Conservation (phyloP, 2,888 invertebrate genomes). For the Noctuana brunneofusca region DNA sequence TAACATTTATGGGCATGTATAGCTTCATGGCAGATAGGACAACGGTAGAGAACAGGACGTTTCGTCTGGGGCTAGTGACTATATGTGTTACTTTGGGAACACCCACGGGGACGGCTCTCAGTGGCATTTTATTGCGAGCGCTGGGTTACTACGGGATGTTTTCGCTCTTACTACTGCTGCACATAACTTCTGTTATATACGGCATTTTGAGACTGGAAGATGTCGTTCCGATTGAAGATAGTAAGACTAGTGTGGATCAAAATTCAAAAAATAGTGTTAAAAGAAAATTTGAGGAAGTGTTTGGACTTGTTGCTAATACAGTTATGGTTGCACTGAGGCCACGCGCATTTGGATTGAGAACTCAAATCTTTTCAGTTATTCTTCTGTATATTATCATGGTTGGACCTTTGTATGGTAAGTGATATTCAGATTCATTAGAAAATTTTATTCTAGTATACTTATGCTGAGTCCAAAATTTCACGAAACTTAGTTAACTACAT, state of each 20-base stretch:
- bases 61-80: slow-evolving; percentile 84
- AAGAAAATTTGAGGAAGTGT: slow-evolving; percentile 56
- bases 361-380: slow-evolving; percentile 67
- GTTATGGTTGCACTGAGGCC: slow-evolving; percentile 66
- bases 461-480: background rate
- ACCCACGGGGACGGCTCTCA: slow-evolving; percentile 78
- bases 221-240: slow-evolving; percentile 46
- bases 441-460: background rate
- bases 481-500: background rate
- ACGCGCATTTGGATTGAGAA: slow-evolving; percentile 60
- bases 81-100: slow-evolving; percentile 79
- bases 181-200: slow-evolving; percentile 63
- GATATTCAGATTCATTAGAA: background rate
- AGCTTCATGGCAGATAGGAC: slow-evolving; percentile 85
- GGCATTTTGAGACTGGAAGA: slow-evolving; percentile 71
- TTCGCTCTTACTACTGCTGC: slow-evolving; percentile 59
- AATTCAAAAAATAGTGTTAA: slow-evolving; percentile 45
- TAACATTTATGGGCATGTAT: slow-evolving; percentile 84
- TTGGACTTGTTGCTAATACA: slow-evolving; percentile 67
- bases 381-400: slow-evolving; percentile 72
- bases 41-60: slow-evolving; percentile 83
- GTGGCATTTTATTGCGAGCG: slow-evolving; percentile 73
- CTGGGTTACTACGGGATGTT: slow-evolving; percentile 78
- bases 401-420: slow-evolving; percentile 77
- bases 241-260: slow-evolving; percentile 37